phyloP scores from a whole-genome alignment of 2,113 vertebrate genomes.

The Psilopsiagon aymara region DNA sequence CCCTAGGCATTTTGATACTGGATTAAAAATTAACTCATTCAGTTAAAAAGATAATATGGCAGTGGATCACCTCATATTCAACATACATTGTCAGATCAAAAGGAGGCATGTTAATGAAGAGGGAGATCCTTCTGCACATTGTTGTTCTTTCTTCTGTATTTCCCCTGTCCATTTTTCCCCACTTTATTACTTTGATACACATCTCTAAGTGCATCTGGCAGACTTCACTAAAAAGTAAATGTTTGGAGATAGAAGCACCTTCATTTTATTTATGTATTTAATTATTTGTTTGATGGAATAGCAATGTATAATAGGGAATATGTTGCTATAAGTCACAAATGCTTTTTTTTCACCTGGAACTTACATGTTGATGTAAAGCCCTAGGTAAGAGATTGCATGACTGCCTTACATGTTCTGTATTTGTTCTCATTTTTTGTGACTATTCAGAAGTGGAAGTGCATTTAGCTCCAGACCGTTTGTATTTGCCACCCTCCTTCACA shows the following conservation, averaged over 20 bases:
- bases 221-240: not conserved
- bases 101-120: not conserved
- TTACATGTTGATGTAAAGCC: not conserved
- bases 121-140: not conserved
- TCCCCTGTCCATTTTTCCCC: not conserved
- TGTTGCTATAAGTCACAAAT: not conserved
- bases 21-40: not conserved
- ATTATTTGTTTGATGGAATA: not conserved
- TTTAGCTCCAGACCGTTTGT: not conserved
- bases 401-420: not conserved
- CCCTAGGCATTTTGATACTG: not conserved
- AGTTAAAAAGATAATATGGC: not conserved
- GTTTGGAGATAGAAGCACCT: not conserved
- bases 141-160: not conserved
- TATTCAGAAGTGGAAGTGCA: accelerated
- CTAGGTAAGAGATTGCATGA: not conserved
- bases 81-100: not conserved
- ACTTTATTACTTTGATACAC: not conserved
- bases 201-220: not conserved
- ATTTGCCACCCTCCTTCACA: not conserved
- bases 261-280: not conserved
- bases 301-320: not conserved
- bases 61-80: not conserved
- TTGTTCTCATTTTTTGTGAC: not conserved
- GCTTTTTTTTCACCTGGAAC: not conserved